Evolutionary conservation across 2,888 invertebrate species (phyloP).

Genomic region (Megalurothrips usitatus): DNA sequence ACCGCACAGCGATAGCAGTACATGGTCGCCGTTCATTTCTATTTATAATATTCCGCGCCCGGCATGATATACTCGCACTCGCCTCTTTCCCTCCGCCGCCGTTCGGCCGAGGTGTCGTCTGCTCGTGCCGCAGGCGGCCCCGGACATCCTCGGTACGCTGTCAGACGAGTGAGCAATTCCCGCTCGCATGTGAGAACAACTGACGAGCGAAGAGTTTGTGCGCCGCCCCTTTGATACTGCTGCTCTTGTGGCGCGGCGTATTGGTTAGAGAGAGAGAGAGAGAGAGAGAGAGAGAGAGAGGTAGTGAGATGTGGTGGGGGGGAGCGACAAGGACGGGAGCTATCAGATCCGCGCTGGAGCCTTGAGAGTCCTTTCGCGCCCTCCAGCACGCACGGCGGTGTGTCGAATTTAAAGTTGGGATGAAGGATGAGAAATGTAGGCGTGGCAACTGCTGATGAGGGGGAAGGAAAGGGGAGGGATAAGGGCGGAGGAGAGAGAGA

Average conservation of each 20-base stretch:
- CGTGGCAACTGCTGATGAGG: not conserved
- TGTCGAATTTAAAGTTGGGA: not conserved
- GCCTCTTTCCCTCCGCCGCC: not conserved
- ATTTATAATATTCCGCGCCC: not conserved
- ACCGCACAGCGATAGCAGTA: too few relatives aligned
- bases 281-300: too few relatives aligned
- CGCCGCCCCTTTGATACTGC: not conserved
- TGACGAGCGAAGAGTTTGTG: constrained; percentile 10
- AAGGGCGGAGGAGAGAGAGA: not conserved
- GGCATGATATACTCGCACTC: not conserved
- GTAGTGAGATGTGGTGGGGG: too few relatives aligned
- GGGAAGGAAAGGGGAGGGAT: not conserved
- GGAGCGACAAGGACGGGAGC: not conserved
- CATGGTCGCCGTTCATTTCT: not conserved
- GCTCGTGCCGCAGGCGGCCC: not conserved
- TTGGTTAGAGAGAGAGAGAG: too few relatives aligned
- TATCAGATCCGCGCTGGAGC: not conserved
- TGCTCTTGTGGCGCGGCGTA: too few relatives aligned
- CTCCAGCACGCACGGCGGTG: not conserved
- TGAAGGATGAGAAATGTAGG: not conserved
- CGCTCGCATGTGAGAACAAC: constrained; percentile 15
- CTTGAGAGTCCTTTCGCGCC: not conserved
- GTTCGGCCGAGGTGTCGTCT: not conserved
- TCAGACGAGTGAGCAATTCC: constrained; percentile 11
- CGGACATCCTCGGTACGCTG: not conserved